Evolutionary conservation across 30 jellyfish, hydroid and myxozoan species (phyloP).

Genomic region (Sanderia malayensis): DNA sequence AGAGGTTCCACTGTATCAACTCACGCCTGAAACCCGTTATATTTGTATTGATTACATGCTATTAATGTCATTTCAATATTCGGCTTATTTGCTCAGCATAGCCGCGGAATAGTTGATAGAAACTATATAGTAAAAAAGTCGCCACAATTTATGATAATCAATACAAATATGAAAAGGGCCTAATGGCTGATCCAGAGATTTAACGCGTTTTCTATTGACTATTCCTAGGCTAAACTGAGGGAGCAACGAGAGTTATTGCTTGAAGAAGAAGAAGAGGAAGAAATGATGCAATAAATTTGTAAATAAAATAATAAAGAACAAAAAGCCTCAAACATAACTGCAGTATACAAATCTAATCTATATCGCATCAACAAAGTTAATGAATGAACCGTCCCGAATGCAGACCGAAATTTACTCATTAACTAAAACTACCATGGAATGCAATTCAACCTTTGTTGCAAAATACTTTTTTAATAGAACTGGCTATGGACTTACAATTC

Average conservation of each 20-base stretch:
- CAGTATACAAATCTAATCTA: no score
- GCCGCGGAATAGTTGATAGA: slow-evolving; percentile 54
- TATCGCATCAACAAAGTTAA: no score
- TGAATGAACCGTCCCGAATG: no score
- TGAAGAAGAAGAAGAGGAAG: slow-evolving; percentile 65
- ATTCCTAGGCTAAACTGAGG: slow-evolving; percentile 75
- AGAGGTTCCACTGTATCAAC: no score
- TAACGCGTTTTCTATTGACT: slow-evolving; percentile 35
- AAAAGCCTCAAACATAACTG: not conserved
- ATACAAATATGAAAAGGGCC: slow-evolving; percentile 7
- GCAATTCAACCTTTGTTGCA: no score
- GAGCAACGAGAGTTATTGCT: slow-evolving; percentile 42
- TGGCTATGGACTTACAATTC: no score
- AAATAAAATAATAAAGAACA: not conserved
- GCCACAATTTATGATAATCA: slow-evolving; percentile 1
- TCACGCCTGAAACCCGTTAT: no score
- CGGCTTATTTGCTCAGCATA: slow-evolving; percentile 61
- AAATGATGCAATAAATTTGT: slow-evolving; percentile 34
- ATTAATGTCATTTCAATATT: no score
- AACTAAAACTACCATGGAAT: no score
- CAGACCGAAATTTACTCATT: no score
- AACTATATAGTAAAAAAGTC: not conserved
- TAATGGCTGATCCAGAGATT: not conserved
- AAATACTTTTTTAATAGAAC: no score
- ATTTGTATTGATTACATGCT: no score